Evolutionary conservation across 2,888 invertebrate genomes (phyloP), one percentile per base, ranked within the genome.

Genomic region (Blastobasis lacticolella): DNA sequence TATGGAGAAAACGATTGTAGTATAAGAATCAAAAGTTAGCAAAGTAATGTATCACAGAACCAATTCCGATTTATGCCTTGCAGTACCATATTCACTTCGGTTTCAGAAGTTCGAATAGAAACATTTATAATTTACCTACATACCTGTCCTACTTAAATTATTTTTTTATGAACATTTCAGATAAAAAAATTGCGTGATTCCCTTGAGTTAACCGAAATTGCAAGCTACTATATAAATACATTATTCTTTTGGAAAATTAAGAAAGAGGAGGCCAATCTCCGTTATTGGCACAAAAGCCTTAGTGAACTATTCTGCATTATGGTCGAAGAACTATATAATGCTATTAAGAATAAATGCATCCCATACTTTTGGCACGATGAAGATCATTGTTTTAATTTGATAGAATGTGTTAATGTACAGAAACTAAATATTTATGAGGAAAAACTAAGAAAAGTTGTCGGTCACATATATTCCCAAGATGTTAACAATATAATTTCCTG

Each of bases 221-320:
- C 89, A 0, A 91, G 91, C 57, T 91, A 91, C 62, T 90, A 88
- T 60, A 90, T 91, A 45, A 91, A 91, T 64, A 90, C 90, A 0
- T 60, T 90, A 3, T 88, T 88, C 57, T 70, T 90, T 6, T 86
- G 88, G 77, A 81, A 84, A 66, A 67, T 80, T 1, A 23, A 23
- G 23, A 23, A 23, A 23, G 62, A 74, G 5, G 65, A 68, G 3
- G 64, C 61, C n/a, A 65, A 73, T 6, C 68, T 75, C 52, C 75
- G 77, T 46, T 84, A 71, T 58, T 86, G 85, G 86, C 68, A 76
- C 56, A 75, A 67, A 46, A 81, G 73, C 52, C 45, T 78, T 4
- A 78, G 79, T 51, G 53, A 71, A 1, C 67, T 76, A 0, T 83
- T 81, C 59, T 63, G 61, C 1, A 63, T 64, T 4, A 86, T 86